These are phyloP conservation scores for Rhinoderma darwinii DNA, from an alignment of 2,113 vertebrate species.

Conservation along the genomic window DNA sequence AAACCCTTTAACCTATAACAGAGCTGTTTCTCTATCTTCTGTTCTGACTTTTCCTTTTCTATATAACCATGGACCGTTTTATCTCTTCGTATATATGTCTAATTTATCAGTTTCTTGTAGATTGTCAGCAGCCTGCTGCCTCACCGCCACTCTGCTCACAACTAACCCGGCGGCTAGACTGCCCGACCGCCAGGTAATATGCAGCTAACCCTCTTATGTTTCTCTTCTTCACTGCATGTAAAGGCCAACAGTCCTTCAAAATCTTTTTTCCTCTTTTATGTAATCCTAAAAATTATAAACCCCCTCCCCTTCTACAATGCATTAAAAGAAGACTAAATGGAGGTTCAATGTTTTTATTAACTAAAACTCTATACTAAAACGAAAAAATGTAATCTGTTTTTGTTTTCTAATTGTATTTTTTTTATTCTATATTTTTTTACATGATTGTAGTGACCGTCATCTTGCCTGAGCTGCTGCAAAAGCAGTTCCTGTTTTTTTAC, in stretches of 20 bases:
- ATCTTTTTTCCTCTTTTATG: background rate
- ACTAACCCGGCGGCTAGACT: conserved; percentile 87
- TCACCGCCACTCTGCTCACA: conserved; percentile 94
- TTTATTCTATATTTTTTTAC: too few species aligned
- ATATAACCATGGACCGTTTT: conserved; percentile 84
- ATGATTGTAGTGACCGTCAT: too few species aligned
- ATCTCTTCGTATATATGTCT: conserved; percentile 95
- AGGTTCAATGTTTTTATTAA: background rate
- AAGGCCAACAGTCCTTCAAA: background rate
- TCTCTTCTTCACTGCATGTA: conserved; percentile 66
- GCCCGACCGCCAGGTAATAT: conserved; percentile 88
- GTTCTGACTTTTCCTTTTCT: conserved; percentile 42
- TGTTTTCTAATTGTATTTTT: too few species aligned
- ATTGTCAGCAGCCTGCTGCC: conserved; percentile 99
- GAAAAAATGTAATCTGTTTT: too few species aligned
- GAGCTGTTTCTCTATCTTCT: too few species aligned
- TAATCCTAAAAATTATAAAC: background rate
- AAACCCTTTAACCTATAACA: background rate
- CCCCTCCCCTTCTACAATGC: background rate
- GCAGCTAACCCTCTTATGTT: conserved; percentile 60
- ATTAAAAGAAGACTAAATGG: background rate
- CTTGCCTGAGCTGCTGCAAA: too few species aligned
- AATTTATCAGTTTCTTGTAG: conserved; percentile 99
- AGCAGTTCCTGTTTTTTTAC: too few species aligned
- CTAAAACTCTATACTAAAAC: too few species aligned